These are phyloP conservation scores for Parnassius glacialis DNA, from an alignment of 2,888 invertebrate genomes.

Conservation along the genomic window DNA sequence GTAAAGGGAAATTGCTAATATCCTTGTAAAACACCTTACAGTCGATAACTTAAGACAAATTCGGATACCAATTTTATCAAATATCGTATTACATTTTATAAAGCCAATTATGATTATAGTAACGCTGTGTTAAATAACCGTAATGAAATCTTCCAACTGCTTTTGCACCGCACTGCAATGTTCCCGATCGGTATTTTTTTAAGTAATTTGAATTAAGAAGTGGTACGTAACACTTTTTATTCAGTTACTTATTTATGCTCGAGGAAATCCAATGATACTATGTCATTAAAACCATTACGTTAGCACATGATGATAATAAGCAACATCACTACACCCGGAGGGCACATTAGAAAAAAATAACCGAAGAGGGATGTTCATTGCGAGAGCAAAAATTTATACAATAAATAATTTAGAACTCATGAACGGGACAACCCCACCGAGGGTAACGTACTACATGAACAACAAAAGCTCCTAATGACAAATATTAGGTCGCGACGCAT, in stretches of 20 bases:
- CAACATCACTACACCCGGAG: conserved; percentile 52
- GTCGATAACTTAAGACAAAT: conserved; percentile 9
- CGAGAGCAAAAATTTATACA: conserved; percentile 60
- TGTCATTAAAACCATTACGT: conserved; percentile 36
- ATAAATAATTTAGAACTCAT: conserved; percentile 62
- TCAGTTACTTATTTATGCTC: neutral
- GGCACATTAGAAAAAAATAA: conserved; percentile 61
- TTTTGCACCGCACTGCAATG: too few relatives aligned
- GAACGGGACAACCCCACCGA: conserved; percentile 51
- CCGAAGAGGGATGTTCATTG: conserved; percentile 53
- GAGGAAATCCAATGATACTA: conserved; percentile 26
- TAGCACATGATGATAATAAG: conserved; percentile 33
- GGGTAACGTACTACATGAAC: conserved; percentile 53
- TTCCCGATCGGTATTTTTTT: too few relatives aligned
- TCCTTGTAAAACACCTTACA: conserved; percentile 25
- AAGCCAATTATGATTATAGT: too few relatives aligned
- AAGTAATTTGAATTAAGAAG: too few relatives aligned
- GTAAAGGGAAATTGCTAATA: conserved; percentile 42
- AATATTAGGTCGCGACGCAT: conserved; percentile 58
- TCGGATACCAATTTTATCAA: neutral
- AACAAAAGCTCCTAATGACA: conserved; percentile 73
- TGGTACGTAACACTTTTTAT: too few relatives aligned
- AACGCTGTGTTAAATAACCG: too few relatives aligned
- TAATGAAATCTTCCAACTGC: too few relatives aligned
- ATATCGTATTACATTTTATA: too few relatives aligned